Conservation (phyloP, 2,797 vertebrate genomes). For the Leptatherina wallacei region DNA sequence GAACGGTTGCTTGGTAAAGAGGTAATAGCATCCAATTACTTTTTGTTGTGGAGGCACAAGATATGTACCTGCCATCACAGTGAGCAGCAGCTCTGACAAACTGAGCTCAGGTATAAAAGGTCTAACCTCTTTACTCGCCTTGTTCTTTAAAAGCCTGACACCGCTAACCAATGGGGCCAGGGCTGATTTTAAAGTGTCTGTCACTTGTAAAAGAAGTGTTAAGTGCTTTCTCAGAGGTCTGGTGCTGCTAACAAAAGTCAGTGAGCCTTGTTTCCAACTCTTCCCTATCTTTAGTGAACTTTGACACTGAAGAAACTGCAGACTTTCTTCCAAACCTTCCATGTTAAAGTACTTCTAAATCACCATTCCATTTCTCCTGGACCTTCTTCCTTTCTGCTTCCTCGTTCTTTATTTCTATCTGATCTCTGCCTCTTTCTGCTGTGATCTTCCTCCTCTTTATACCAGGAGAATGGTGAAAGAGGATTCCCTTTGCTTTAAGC, state of each 20-base stretch:
- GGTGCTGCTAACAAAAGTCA: conserved; percentile 35
- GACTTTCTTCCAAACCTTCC: conserved; percentile 34
- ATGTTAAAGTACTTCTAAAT: conserved; percentile 58
- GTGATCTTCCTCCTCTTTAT: conserved; percentile 39
- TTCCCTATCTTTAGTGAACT: conserved; percentile 60
- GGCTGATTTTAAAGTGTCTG: conserved; percentile 63
- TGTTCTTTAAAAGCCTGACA: conserved; percentile 63
- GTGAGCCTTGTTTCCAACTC: conserved; percentile 46
- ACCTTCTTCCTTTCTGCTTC: conserved; percentile 33
- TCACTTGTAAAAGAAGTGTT: conserved; percentile 53
- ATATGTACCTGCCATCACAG: conserved; percentile 35
- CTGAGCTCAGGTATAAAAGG: conserved; percentile 59
- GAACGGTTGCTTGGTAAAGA: conserved; percentile 50
- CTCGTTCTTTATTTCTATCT: conserved; percentile 26
- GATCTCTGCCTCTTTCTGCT: conserved; percentile 44
- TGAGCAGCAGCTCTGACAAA: conserved; percentile 53
- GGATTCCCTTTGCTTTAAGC: conserved; percentile 58
- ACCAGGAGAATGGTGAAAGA: conserved; percentile 33
- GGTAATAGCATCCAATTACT: conserved; percentile 64
- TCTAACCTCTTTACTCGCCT: conserved; percentile 44
- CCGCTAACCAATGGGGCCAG: conserved; percentile 51
- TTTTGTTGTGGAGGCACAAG: conserved; percentile 49
- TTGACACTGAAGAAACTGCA: conserved; percentile 42
- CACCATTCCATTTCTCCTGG: conserved; percentile 38
- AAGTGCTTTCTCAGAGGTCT: conserved; percentile 51